These are phyloP conservation scores for Tipula vernalis DNA, from an alignment of 2,888 invertebrate genomes.

Conservation along the genomic window DNA sequence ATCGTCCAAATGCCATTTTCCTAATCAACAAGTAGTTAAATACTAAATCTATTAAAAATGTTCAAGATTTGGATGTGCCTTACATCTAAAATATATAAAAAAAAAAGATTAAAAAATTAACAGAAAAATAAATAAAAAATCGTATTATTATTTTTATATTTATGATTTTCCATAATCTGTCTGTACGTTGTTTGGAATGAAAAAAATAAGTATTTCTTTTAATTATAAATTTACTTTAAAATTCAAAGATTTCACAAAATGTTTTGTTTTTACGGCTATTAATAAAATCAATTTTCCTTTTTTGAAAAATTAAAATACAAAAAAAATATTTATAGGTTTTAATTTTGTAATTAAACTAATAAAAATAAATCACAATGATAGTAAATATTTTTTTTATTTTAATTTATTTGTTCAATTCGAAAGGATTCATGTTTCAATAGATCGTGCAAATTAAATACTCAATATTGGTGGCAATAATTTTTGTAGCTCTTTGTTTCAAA, in stretches of 20 bases:
- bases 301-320: not conserved
- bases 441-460: not conserved
- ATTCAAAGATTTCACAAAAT: not conserved
- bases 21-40: not conserved
- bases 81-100: not conserved
- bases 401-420: not conserved
- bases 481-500: no score
- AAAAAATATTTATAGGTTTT: not conserved
- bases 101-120: not conserved
- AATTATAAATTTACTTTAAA: not conserved
- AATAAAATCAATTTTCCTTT: not conserved
- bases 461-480: no score
- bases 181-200: not conserved
- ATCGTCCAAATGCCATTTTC: not conserved
- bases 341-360: not conserved
- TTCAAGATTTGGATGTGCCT: not conserved
- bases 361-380: not conserved
- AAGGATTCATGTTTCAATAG: not conserved
- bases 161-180: not conserved
- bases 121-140: not conserved
- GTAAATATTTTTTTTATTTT: not conserved
- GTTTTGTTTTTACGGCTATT: not conserved
- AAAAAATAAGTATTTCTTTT: not conserved
- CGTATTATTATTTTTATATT: not conserved
- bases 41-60: not conserved